phyloP scores from a whole-genome alignment of 1,140 invertebrate genomes.

The Zaprionus gabonicus region DNA sequence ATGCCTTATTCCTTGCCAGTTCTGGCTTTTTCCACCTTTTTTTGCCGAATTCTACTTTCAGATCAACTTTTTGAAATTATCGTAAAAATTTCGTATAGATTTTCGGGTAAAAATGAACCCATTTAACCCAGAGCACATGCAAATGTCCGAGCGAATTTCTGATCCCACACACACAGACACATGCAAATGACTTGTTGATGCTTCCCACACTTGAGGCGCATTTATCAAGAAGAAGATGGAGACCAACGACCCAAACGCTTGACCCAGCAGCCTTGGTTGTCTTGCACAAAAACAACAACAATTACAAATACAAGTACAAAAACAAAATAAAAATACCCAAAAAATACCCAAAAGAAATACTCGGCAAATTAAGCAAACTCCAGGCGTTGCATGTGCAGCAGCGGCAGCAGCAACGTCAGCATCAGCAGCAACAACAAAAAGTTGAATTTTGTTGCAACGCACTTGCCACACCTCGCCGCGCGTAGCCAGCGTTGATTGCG shows the following conservation, averaged over 20 bases:
- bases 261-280: constrained; percentile 45
- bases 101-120: constrained; percentile 20
- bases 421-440: constrained; percentile 20
- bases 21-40: constrained; percentile 34
- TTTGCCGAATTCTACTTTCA: constrained; percentile 42
- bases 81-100: constrained; percentile 12
- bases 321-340: constrained; percentile 8
- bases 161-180: constrained; percentile 6
- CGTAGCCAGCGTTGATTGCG: constrained; percentile 17
- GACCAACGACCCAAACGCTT: constrained; percentile 44
- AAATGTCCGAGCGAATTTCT: constrained; percentile 18
- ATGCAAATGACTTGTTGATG: constrained; percentile 15
- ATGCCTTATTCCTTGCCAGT: constrained; percentile 26
- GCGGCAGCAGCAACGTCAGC: constrained; percentile 8
- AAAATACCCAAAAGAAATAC: constrained; percentile 30
- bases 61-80: constrained; percentile 40
- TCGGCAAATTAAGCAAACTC: constrained; percentile 46
- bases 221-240: constrained; percentile 34
- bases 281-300: neutral
- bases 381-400: constrained; percentile 46
- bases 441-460: constrained; percentile 56
- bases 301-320: constrained; percentile 2
- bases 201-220: constrained; percentile 51
- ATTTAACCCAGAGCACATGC: constrained; percentile 15
- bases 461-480: constrained; percentile 44